phyloP scores from a whole-genome alignment of 1,140 invertebrate genomes.

The Apis laboriosa region DNA sequence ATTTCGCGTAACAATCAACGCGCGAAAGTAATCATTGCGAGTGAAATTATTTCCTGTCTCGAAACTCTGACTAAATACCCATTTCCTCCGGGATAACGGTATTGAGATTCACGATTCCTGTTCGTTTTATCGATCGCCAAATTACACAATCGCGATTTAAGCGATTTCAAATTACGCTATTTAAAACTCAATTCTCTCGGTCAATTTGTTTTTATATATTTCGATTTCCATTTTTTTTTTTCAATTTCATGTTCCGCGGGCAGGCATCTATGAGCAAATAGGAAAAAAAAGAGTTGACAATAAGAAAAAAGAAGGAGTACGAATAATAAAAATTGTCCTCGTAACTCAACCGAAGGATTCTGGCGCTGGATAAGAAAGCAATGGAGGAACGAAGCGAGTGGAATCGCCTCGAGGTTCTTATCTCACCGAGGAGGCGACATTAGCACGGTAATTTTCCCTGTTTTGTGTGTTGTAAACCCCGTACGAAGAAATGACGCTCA shows the following conservation, averaged over 20 bases:
- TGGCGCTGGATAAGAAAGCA: constrained; percentile 68
- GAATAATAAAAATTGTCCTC: constrained; percentile 81
- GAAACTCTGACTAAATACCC: not conserved
- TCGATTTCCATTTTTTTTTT: not conserved
- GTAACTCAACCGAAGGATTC: constrained; percentile 78
- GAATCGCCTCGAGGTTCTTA: constrained; percentile 74
- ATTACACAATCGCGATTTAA: not conserved
- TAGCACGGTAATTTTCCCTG: constrained; percentile 77
- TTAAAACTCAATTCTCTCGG: constrained; percentile 1
- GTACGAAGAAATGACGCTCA: constrained; percentile 53
- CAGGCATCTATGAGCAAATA: constrained; percentile 71
- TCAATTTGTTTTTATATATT: constrained; percentile 9
- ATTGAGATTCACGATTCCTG: not conserved
- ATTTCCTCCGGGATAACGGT: too few species aligned
- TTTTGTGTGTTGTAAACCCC: not conserved
- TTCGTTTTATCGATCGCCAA: not conserved
- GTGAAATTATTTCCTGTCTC: too few species aligned
- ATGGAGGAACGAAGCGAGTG: constrained; percentile 26
- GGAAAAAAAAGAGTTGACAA: constrained; percentile 60
- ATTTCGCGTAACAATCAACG: not conserved
- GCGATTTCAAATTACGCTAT: not conserved
- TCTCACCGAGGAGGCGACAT: constrained; percentile 77
- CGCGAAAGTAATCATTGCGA: not conserved
- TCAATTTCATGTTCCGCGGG: constrained; percentile 24
- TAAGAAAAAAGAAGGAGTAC: constrained; percentile 57